Evolutionary conservation across 2,888 invertebrate genomes (phyloP), one percentile per base, ranked within the genome.

Genomic region (Cheilosia scutellata): DNA sequence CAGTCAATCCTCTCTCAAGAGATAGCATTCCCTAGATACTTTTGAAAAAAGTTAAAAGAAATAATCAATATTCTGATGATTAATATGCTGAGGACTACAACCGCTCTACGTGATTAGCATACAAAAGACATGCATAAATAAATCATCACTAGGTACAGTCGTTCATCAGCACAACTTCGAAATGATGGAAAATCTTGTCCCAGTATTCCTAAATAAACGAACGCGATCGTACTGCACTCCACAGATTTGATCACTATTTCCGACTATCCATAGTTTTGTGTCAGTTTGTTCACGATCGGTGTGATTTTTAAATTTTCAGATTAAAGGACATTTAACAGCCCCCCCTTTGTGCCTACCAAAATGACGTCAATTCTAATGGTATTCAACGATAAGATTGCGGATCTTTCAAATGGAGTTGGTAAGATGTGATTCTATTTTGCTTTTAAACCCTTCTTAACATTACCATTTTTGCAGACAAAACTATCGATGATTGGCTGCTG

Each of bases 401-500:
- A 89, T 47, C 89, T 91, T 16, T 87, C 91, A 71, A 90, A 90
- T 87, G 91, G 91, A 78, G 90, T 91, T 68, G 91, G 91, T 91
- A 83, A 90, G 91, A 90, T 42, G 16, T 33, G 25, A 5, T 16
- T 27, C 29, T 27, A 3, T 51, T 25, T 9, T 20, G 6, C 20
- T 25, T 49, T 25, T 11, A 2, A 37, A 7, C 16, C 11, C 1
- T 4, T 1, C 11, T 9, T 37, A 37, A 16, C 62, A 42, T 62
- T 9, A 65, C 66, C 25, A 40, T n/a, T 3, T 72, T 93, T 93
- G 44, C 92, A 96, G 96, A 96, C 94, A 95, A 96, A 13, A 92
- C 94, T 65, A 95, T 96, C 42, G 96, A 96, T 89, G 94, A 95
- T 88, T 97, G 96, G 96, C 94, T 94, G 89, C 93, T 96, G 75